Percentiles rank a stretch among this genome's conserved stretches.
Conservation (phyloP, 1,140 invertebrate species). For the Heliothis subflexa region DNA sequence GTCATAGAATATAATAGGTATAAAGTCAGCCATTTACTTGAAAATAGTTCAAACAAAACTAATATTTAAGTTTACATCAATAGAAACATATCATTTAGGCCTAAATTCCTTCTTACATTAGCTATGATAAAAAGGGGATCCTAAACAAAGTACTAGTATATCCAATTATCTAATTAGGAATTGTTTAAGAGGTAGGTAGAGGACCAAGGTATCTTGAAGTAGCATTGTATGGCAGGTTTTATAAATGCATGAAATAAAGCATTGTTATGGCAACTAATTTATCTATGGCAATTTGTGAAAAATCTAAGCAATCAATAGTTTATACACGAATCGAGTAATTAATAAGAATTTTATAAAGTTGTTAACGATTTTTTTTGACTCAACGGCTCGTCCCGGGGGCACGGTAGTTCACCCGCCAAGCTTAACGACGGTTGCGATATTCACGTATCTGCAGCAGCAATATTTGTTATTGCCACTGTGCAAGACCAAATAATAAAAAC, state of each 20-base stretch:
- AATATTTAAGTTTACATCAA: background rate
- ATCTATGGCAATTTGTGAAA: conserved; percentile 16
- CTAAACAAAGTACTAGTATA: conserved; percentile 39
- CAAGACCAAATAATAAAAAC: background rate
- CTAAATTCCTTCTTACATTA: conserved; percentile 39
- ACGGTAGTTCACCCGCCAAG: too few relatives aligned
- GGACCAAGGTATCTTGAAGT: conserved; percentile 52
- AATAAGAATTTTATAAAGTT: too few relatives aligned
- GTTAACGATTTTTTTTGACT: too few relatives aligned
- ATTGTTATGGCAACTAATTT: conserved; percentile 43
- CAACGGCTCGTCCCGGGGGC: too few relatives aligned
- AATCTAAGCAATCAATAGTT: background rate
- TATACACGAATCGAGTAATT: too few relatives aligned
- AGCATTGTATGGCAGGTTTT: conserved; percentile 46
- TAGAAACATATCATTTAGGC: conserved; percentile 39
- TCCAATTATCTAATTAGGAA: conserved; percentile 49
- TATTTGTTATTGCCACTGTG: too few relatives aligned
- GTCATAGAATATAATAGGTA: conserved; percentile 9
- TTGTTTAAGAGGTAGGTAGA: conserved; percentile 54
- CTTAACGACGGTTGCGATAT: background rate
- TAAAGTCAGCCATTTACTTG: too few relatives aligned
- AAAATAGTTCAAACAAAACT: too few relatives aligned
- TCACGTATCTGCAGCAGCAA: too few relatives aligned
- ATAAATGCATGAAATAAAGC: conserved; percentile 48
- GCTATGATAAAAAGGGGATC: conserved; percentile 31